Conservation (phyloP, 2,888 invertebrate genomes). For the Argynnis bischoffii region DNA sequence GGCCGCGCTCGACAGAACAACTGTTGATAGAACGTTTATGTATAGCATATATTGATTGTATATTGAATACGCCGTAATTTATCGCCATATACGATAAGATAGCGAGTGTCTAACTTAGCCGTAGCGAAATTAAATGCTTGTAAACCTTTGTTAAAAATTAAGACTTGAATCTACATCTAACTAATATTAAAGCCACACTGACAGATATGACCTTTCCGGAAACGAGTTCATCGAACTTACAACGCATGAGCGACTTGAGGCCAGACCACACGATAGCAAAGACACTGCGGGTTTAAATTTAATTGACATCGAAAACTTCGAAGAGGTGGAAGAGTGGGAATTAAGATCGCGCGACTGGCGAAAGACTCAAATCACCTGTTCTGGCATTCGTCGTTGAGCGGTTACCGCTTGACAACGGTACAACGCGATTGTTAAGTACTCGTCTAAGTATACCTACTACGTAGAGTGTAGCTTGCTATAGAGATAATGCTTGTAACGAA, state of each 20-base stretch:
- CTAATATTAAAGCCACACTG: conserved; percentile 18
- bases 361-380: conserved; percentile 53
- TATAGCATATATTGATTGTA: conserved; percentile 68
- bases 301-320: conserved; percentile 51
- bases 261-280: conserved; percentile 34
- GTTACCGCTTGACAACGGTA: conserved; percentile 51
- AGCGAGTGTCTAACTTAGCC: conserved; percentile 41
- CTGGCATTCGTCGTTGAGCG: conserved; percentile 36
- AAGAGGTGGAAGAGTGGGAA: conserved; percentile 50
- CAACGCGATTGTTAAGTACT: conserved; percentile 52
- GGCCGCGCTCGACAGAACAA: conserved; percentile 67
- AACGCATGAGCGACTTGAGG: conserved; percentile 35
- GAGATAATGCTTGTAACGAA: conserved; percentile 54
- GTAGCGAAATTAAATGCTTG: conserved; percentile 32
- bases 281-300: conserved; percentile 43
- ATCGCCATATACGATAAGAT: conserved; percentile 73
- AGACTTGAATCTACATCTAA: conserved; percentile 9
- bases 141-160: neutral
- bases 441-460: conserved; percentile 28
- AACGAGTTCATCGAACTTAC: conserved; percentile 44
- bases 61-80: conserved; percentile 73
- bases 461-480: conserved; percentile 49
- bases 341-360: conserved; percentile 46
- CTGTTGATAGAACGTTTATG: conserved; percentile 65
- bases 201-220: conserved; percentile 38